Percentiles rank a stretch among this genome's conserved stretches.
Evolutionary conservation across 92 coral and sea anemone genomes (phyloP).

Genomic region (Epizoanthus rinbou): DNA sequence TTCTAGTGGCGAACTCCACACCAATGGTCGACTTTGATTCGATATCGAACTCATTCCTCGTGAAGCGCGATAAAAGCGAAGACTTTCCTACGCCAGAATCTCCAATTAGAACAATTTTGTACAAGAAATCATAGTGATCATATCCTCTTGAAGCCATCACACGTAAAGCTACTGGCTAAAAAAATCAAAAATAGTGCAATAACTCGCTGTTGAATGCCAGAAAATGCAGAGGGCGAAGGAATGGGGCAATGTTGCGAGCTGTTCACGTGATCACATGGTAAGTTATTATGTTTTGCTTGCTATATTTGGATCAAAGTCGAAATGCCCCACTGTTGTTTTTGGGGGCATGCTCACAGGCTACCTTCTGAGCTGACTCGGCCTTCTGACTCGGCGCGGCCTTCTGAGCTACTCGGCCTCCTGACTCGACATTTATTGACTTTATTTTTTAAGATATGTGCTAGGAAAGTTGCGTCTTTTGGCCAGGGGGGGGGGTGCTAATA

Average conservation of each 20-base stretch:
- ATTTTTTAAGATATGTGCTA: too few relatives aligned
- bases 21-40: slow-evolving; percentile 99
- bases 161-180: slow-evolving; percentile 1
- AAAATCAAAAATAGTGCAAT: neutral
- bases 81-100: slow-evolving; percentile 99
- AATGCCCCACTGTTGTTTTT: too few relatives aligned
- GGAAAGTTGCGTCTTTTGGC: too few relatives aligned
- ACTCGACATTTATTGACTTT: too few relatives aligned
- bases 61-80: slow-evolving; percentile 92
- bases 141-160: slow-evolving; percentile 86
- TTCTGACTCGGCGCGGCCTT: too few relatives aligned
- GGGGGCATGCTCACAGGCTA: too few relatives aligned
- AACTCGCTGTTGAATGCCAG: neutral
- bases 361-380: too few relatives aligned
- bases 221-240: neutral
- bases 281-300: neutral
- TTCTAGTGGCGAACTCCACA: slow-evolving; percentile 97
- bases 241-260: neutral
- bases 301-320: slow-evolving; percentile 5
- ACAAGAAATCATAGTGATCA: slow-evolving; percentile 97
- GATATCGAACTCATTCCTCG: slow-evolving; percentile 96
- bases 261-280: slow-evolving; percentile 33
- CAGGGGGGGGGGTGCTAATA: too few relatives aligned
- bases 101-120: slow-evolving; percentile 95
- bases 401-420: too few relatives aligned